Percentiles rank a stretch among this genome's conserved stretches.
Evolutionary conservation across 1,140 invertebrate genomes (phyloP).

Genomic region (Ostrea edulis): DNA sequence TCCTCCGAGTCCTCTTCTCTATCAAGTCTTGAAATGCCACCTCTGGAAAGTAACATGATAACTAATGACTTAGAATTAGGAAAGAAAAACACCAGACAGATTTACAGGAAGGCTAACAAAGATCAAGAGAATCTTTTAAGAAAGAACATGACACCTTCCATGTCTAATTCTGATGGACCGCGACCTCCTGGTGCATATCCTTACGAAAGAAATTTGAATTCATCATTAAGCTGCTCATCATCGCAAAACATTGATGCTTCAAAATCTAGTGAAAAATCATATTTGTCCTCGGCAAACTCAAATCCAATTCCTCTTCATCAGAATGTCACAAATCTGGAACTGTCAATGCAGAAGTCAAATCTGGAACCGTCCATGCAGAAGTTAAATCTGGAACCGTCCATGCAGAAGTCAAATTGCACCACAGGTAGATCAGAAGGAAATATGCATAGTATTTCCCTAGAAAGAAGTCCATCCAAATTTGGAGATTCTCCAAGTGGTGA

Average conservation of each 20-base stretch:
- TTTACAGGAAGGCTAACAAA: neutral
- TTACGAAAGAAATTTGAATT: neutral
- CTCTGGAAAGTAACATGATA: neutral
- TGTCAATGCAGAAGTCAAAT: neutral
- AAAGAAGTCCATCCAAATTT: neutral
- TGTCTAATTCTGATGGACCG: neutral
- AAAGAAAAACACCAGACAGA: neutral
- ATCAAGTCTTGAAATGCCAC: constrained; percentile 14
- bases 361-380: neutral
- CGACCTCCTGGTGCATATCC: constrained; percentile 6
- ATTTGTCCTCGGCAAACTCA: neutral
- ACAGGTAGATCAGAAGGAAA: too few species aligned
- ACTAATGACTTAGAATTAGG: neutral
- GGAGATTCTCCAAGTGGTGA: neutral
- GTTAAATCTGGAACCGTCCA: neutral
- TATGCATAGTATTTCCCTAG: too few species aligned
- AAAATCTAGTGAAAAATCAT: neutral
- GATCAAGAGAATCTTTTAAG: neutral
- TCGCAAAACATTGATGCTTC: neutral
- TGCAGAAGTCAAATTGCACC: too few species aligned
- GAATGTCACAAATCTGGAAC: neutral
- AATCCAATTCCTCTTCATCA: neutral
- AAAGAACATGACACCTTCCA: neutral
- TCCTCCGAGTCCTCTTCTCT: neutral
- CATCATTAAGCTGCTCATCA: neutral